Conservation (phyloP, 2,888 invertebrate species). For the Lagria hirta region DNA sequence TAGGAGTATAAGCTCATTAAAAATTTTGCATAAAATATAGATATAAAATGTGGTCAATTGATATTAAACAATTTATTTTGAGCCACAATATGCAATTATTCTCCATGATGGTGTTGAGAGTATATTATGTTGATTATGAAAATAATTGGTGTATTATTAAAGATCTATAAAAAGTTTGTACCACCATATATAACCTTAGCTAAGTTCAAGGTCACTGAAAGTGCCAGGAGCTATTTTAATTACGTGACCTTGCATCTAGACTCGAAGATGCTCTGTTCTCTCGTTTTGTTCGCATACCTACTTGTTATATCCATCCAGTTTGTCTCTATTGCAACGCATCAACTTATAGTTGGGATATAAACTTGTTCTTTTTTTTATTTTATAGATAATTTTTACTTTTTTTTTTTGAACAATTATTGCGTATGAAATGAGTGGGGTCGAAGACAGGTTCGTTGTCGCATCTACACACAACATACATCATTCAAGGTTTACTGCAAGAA, state of each 20-base stretch:
- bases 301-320: constrained; percentile 5
- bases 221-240: constrained; percentile 38
- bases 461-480: constrained; percentile 33
- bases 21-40: no score
- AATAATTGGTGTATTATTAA: no score
- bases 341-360: no score
- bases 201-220: constrained; percentile 38
- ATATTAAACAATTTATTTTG: no score
- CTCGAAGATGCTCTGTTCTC: constrained; percentile 24
- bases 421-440: constrained; percentile 13
- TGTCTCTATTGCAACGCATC: constrained; percentile 9
- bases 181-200: constrained; percentile 31
- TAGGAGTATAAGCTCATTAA: no score
- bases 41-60: no score
- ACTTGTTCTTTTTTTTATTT: constrained; percentile 14
- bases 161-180: no score
- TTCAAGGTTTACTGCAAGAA: constrained; percentile 43
- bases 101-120: no score
- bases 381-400: no score
- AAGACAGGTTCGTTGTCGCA: constrained; percentile 18
- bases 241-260: constrained; percentile 39
- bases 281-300: constrained; percentile 12
- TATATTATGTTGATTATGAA: no score
- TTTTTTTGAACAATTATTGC: constrained; percentile 12
- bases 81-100: no score